Conservation (phyloP, 2,113 vertebrate genomes). For the Prochilodus magdalenae region DNA sequence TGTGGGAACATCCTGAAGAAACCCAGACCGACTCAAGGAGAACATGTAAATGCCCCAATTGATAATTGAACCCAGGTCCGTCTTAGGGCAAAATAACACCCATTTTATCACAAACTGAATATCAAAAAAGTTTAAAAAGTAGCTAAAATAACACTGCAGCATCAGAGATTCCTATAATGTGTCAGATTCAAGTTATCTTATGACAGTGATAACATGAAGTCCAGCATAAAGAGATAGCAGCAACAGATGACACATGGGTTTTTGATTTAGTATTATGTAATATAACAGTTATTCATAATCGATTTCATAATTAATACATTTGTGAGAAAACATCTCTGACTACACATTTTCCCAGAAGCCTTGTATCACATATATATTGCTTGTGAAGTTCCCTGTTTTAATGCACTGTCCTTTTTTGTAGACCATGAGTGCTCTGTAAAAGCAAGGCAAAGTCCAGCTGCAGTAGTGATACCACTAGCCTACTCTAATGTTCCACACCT, state of each 20-base stretch:
- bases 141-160: no score
- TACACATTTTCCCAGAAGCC: not conserved
- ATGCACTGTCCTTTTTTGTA: not conserved
- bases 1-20: no score
- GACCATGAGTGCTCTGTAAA: not conserved
- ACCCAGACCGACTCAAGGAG: no score
- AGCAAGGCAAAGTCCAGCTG: not conserved
- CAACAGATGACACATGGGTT: not conserved
- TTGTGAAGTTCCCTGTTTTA: not conserved
- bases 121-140: no score
- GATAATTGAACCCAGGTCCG: no score
- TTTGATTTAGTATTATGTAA: not conserved
- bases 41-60: no score
- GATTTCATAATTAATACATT: not conserved
- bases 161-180: no score
- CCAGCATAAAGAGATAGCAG: not conserved
- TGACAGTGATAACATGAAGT: no score
- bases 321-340: no score
- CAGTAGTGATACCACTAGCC: not conserved
- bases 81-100: no score
- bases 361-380: not conserved
- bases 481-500: slow-evolving; percentile 4
- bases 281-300: not conserved
- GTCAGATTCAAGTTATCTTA: no score
- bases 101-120: no score